Conservation (phyloP, 2,888 invertebrate species). For the Mesorhabditis spiculigera region DNA sequence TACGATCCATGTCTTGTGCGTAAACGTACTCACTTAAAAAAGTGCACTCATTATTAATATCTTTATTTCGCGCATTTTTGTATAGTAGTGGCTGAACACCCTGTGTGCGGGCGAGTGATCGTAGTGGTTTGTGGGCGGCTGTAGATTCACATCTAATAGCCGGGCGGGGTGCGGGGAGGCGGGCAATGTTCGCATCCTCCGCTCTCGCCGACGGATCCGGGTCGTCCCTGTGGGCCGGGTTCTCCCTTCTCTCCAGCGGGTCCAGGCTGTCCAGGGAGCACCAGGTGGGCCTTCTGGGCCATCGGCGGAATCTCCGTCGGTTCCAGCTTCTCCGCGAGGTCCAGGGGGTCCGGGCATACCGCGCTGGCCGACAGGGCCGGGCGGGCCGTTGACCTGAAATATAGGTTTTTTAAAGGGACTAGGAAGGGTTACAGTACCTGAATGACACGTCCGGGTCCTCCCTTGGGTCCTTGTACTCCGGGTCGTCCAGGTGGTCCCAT, state of each 20-base stretch:
- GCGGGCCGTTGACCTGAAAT: constrained; percentile 34
- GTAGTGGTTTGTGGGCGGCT: constrained; percentile 1
- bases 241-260: constrained; percentile 41
- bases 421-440: constrained; percentile 16
- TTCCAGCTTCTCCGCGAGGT: constrained; percentile 44
- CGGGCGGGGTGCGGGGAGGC: constrained; percentile 47
- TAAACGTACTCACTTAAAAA: too few relatives aligned
- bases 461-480: constrained; percentile 41
- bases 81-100: too few relatives aligned
- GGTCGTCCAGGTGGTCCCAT: constrained; percentile 47
- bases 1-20: too few relatives aligned
- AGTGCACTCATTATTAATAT: too few relatives aligned
- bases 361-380: constrained; percentile 34
- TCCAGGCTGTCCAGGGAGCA: constrained; percentile 35
- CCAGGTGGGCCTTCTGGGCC: constrained; percentile 39
- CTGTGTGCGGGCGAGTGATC: too few relatives aligned
- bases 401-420: neutral
- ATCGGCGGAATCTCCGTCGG: constrained; percentile 32
- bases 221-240: constrained; percentile 43
- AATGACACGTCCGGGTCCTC: constrained; percentile 39
- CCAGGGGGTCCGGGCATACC: constrained; percentile 41
- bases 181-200: constrained; percentile 31
- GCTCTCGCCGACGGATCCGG: constrained; percentile 5
- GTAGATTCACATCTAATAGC: constrained; percentile 33
- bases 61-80: too few relatives aligned